A percentile compares a stretch with the other conserved stretches of the same genome.
Conservation (phyloP, 53 echinoderm and acorn worm species). For the Hippasteria phrygiana region DNA sequence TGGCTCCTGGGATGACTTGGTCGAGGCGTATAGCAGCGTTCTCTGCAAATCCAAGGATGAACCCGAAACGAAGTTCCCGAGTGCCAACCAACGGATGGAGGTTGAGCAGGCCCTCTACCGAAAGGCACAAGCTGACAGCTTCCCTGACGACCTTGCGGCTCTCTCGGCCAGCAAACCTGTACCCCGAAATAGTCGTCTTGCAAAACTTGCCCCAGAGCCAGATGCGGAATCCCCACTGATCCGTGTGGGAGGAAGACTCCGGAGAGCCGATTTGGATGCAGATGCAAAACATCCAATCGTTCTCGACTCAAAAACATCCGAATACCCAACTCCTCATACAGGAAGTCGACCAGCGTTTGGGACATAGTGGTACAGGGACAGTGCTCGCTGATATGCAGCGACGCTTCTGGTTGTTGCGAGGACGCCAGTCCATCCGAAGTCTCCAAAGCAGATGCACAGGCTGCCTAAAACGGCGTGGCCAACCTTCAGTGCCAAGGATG, state of each 20-base stretch:
- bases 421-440: constrained; percentile 2
- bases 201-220: background rate
- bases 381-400: constrained; percentile 16
- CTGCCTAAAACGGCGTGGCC: background rate
- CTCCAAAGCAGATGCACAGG: background rate
- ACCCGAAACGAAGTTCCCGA: background rate
- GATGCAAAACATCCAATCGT: background rate
- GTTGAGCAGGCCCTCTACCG: background rate
- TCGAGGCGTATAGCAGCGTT: background rate
- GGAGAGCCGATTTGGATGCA: background rate
- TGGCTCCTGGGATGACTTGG: constrained; percentile 7
- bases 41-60: background rate
- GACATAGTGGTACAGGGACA: constrained; percentile 10
- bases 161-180: background rate
- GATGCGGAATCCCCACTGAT: background rate
- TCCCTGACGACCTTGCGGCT: constrained; percentile 1
- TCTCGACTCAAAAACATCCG: constrained; percentile 15
- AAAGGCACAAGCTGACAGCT: constrained; percentile 8
- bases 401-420: constrained; percentile 19
- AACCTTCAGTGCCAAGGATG: constrained; percentile 6
- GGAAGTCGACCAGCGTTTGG: background rate
- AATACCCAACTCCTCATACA: background rate
- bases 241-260: constrained; percentile 25
- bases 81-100: background rate
- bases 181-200: background rate